phyloP scores from a whole-genome alignment of 2,797 vertebrate genomes.

The Psittacula derbiana region DNA sequence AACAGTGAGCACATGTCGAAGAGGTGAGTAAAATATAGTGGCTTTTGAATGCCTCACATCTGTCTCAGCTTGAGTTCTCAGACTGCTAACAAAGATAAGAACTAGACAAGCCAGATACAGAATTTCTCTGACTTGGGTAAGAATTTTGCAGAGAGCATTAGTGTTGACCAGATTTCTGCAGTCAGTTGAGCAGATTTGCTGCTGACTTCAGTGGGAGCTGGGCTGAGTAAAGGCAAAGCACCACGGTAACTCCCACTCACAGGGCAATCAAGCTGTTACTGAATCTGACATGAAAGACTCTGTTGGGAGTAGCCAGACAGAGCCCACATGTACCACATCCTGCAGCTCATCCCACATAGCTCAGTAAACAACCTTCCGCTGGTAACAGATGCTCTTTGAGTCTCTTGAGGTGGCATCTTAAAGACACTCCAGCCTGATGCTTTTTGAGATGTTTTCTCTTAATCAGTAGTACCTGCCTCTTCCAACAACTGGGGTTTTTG shows the following conservation, averaged over 20 bases:
- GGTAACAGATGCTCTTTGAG: background rate
- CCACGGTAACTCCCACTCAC: rapidly evolving
- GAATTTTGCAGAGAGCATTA: background rate
- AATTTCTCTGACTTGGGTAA: background rate
- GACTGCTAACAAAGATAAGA: background rate
- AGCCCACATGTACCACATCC: background rate
- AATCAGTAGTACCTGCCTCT: background rate
- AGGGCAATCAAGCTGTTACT: background rate
- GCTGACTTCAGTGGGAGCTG: background rate
- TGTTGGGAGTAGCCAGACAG: background rate
- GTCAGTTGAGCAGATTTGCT: background rate
- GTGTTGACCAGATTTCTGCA: background rate
- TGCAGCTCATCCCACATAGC: background rate
- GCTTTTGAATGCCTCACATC: background rate
- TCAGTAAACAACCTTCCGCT: background rate
- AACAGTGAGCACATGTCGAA: background rate
- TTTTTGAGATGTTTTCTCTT: background rate
- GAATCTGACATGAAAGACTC: background rate
- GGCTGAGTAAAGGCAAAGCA: background rate
- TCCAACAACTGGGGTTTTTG: background rate
- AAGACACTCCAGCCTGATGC: background rate
- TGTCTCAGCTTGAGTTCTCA: background rate
- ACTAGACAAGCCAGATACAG: background rate
- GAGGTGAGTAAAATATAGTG: background rate
- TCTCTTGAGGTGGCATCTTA: background rate